These are phyloP conservation scores for Semnornis frantzii DNA, from an alignment of 2,113 vertebrate species.

Conservation along the genomic window DNA sequence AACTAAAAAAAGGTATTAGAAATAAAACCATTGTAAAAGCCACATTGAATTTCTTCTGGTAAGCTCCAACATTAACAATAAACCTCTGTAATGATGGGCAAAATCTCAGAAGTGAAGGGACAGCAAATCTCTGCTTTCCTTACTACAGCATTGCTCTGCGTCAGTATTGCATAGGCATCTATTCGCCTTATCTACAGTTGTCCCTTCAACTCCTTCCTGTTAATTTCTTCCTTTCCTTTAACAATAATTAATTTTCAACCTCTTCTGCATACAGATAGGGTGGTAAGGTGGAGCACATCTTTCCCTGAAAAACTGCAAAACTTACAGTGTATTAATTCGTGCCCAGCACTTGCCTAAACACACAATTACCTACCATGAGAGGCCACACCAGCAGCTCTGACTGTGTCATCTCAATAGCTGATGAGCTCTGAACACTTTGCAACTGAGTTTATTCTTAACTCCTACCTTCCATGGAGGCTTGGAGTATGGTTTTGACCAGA, in stretches of 20 bases:
- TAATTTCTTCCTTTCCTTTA: not conserved
- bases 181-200: not conserved
- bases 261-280: not conserved
- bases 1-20: not conserved
- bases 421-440: not conserved
- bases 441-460: not conserved
- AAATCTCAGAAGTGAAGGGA: not conserved
- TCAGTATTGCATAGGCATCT: not conserved
- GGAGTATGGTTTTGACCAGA: not conserved
- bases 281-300: not conserved
- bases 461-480: not conserved
- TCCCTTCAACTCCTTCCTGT: not conserved
- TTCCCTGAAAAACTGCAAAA: not conserved
- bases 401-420: not conserved
- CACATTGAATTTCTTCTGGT: not conserved
- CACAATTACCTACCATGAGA: not conserved
- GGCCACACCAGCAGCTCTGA: not conserved
- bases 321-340: not conserved
- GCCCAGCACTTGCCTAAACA: not conserved
- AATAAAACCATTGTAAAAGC: not conserved
- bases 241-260: not conserved
- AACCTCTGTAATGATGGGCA: not conserved
- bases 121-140: not conserved
- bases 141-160: not conserved
- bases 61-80: not conserved